Percentiles rank a stretch among this genome's conserved stretches.
Evolutionary conservation across 2,888 invertebrate genomes (phyloP).

Genomic region (Carabus problematicus): DNA sequence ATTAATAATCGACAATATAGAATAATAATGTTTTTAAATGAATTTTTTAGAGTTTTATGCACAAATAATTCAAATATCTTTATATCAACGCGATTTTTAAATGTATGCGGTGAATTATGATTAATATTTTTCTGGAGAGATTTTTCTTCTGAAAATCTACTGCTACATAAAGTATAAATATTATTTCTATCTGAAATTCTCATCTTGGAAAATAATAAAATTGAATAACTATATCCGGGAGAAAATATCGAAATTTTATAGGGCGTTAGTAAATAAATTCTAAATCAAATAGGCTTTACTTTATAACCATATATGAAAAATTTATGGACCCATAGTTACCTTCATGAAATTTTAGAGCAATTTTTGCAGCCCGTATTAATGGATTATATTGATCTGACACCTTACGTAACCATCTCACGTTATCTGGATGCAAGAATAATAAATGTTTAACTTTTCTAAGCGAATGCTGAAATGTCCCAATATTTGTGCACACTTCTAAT

Average conservation of each 20-base stretch:
- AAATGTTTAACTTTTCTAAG: no score
- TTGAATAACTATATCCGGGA: conserved; percentile 1
- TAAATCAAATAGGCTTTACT: conserved; percentile 22
- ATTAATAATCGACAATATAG: no score
- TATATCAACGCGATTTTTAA: no score
- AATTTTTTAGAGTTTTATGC: no score
- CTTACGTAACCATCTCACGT: not conserved
- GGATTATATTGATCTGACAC: conserved; percentile 25
- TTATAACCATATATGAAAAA: conserved; percentile 31
- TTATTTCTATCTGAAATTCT: not conserved
- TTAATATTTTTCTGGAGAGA: no score
- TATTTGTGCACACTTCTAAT: no score
- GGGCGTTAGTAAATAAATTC: conserved; percentile 12
- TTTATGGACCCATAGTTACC: conserved; percentile 32
- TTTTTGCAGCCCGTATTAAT: conserved; percentile 26
- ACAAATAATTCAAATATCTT: no score
- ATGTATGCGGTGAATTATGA: no score
- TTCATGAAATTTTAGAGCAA: conserved; percentile 27
- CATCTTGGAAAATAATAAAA: conserved; percentile 10
- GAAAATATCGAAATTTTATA: conserved; percentile 15
- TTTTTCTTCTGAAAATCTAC: no score
- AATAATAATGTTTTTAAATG: no score
- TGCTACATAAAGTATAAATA: not conserved
- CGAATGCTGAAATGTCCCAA: no score
- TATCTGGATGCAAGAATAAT: no score